Conservation (phyloP, 2,797 vertebrate species). For the Gymnoscopelus braueri region DNA sequence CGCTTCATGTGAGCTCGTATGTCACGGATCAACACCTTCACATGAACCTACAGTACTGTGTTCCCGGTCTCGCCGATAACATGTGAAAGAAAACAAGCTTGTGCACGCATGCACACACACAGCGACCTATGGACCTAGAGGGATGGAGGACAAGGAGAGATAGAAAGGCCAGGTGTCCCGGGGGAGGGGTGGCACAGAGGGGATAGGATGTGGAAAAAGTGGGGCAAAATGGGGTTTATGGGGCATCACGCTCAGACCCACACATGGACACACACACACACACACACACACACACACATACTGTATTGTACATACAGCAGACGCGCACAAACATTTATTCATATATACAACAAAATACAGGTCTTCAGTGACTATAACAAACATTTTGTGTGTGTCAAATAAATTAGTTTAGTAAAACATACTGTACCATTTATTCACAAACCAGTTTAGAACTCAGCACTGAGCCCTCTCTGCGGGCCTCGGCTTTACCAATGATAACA, state of each 20-base stretch:
- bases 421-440: no score
- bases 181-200: conserved; percentile 43
- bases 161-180: conserved; percentile 51
- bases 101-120: no score
- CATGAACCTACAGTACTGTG: no score
- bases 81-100: no score
- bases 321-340: neutral
- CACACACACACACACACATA: neutral
- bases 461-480: neutral
- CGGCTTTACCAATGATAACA: neutral
- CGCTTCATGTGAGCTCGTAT: no score
- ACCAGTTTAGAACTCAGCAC: neutral
- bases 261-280: neutral
- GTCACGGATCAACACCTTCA: no score
- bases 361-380: no score
- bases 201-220: conserved; percentile 36
- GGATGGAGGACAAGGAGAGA: neutral
- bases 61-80: no score
- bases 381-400: no score
- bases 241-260: conserved; percentile 7
- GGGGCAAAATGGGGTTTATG: conserved; percentile 42
- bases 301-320: neutral
- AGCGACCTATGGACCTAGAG: neutral
- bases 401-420: no score
- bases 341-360: no score